phyloP scores from a whole-genome alignment of 1,140 invertebrate genomes.

The Drosophila sechellia region DNA sequence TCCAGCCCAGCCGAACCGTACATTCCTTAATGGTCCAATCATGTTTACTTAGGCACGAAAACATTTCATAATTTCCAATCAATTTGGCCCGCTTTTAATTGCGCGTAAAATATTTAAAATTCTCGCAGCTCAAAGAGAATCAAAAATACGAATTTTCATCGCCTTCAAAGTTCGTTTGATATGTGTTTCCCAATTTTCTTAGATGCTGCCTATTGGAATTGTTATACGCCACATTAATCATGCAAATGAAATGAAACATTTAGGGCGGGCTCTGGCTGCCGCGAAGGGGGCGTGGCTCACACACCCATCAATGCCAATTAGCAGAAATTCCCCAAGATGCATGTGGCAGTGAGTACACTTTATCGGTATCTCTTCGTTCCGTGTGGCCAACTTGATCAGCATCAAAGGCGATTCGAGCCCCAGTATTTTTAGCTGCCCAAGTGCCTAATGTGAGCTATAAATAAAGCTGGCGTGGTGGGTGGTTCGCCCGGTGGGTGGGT shows the following conservation, averaged over 20 bases:
- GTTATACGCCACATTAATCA: conserved; percentile 32
- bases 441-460: conserved; percentile 51
- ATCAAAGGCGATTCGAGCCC: conserved; percentile 32
- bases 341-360: conserved; percentile 27
- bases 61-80: conserved; percentile 46
- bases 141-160: conserved; percentile 27
- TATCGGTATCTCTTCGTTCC: conserved; percentile 29
- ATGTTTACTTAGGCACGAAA: conserved; percentile 38
- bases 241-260: conserved; percentile 27
- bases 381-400: conserved; percentile 41
- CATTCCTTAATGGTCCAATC: conserved; percentile 3
- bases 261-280: neutral
- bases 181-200: conserved; percentile 32
- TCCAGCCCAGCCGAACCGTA: neutral
- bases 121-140: conserved; percentile 33
- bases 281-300: neutral
- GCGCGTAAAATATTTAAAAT: conserved; percentile 43
- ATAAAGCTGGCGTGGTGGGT: conserved; percentile 26
- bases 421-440: conserved; percentile 52
- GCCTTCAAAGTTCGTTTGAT: conserved; percentile 18
- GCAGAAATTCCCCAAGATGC: conserved; percentile 43
- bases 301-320: conserved; percentile 52
- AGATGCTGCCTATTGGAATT: conserved; percentile 3
- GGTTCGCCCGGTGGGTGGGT: conserved; percentile 16
- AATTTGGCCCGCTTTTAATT: conserved; percentile 40